Evolutionary conservation across 2,113 vertebrate species (phyloP).

Genomic region (Elaphurus davidianus): DNA sequence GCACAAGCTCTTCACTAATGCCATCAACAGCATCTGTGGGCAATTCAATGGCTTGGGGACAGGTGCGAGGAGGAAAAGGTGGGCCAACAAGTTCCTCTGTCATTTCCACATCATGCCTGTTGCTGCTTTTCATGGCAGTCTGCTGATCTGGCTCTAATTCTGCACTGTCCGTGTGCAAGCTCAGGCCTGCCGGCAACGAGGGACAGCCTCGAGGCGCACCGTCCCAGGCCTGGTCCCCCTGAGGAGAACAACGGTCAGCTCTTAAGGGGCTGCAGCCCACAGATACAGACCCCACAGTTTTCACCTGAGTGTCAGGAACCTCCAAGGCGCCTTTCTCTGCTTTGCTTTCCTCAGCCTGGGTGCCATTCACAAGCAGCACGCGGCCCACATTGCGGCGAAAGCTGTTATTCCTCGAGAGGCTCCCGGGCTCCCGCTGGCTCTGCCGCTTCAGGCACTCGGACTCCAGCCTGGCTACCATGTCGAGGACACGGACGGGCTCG

Average conservation of each 20-base stretch:
- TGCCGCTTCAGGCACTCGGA: conserved; percentile 89
- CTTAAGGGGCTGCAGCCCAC: neutral
- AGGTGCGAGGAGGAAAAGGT: conserved; percentile 39
- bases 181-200: conserved; percentile 60
- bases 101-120: conserved; percentile 47
- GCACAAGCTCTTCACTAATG: conserved; percentile 42
- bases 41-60: conserved; percentile 47
- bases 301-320: conserved; percentile 1
- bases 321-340: neutral
- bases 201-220: neutral
- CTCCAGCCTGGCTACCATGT: conserved; percentile 96
- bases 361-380: conserved; percentile 85
- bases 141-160: conserved; percentile 61
- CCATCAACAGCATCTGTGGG: conserved; percentile 39
- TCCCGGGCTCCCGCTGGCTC: conserved; percentile 81
- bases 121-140: conserved; percentile 5
- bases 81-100: conserved; percentile 51
- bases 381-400: conserved; percentile 89
- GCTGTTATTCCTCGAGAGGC: conserved; percentile 88
- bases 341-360: conserved; percentile 62
- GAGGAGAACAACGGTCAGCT: neutral
- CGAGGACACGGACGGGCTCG: conserved; percentile 89
- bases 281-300: conserved; percentile 24
- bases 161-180: conserved; percentile 25
- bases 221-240: conserved; percentile 61